A percentile compares a stretch with the other conserved stretches of the same genome.
These are phyloP conservation scores for Archegozetes longisetosus DNA, from an alignment of 1,140 invertebrate species.

Conservation along the genomic window DNA sequence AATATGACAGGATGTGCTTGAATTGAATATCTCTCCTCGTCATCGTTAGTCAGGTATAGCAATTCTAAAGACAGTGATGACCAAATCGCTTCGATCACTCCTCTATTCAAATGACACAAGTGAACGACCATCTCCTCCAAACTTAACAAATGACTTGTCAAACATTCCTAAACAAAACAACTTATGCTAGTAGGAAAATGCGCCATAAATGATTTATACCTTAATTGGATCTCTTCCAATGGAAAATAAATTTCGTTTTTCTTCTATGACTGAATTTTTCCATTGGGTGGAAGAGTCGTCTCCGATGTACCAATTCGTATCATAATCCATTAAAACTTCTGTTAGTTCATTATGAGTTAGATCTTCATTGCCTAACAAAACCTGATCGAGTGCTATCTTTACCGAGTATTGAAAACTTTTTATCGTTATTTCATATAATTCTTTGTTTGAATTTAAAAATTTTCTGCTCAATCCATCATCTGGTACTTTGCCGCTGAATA, in stretches of 20 bases:
- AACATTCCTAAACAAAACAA: slow-evolving; percentile 25
- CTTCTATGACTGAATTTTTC: slow-evolving; percentile 29
- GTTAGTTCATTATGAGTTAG: slow-evolving; percentile 28
- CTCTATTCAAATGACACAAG: slow-evolving; percentile 32
- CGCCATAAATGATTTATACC: slow-evolving; percentile 21
- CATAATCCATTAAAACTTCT: slow-evolving; percentile 30
- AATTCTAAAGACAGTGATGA: slow-evolving; percentile 36
- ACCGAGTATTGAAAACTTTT: slow-evolving; percentile 29
- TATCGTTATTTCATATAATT: slow-evolving; percentile 1
- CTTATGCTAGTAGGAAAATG: neutral
- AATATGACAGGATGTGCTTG: slow-evolving; percentile 35
- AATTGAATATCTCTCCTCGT: slow-evolving; percentile 40
- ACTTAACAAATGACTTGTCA: slow-evolving; percentile 31
- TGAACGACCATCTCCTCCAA: slow-evolving; percentile 29
- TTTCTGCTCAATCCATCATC: neutral
- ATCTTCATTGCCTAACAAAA: slow-evolving; percentile 27
- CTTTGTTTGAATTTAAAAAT: neutral
- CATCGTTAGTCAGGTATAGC: slow-evolving; percentile 39
- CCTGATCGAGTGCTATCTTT: slow-evolving; percentile 35
- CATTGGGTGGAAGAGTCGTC: slow-evolving; percentile 29
- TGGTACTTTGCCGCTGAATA: slow-evolving; percentile 11
- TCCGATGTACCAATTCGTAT: slow-evolving; percentile 34
- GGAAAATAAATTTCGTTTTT: slow-evolving; percentile 32
- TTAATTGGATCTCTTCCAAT: slow-evolving; percentile 29
- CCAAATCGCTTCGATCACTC: slow-evolving; percentile 36